phyloP scores from a whole-genome alignment of 2,888 invertebrate species.

The Lypha dubia region DNA sequence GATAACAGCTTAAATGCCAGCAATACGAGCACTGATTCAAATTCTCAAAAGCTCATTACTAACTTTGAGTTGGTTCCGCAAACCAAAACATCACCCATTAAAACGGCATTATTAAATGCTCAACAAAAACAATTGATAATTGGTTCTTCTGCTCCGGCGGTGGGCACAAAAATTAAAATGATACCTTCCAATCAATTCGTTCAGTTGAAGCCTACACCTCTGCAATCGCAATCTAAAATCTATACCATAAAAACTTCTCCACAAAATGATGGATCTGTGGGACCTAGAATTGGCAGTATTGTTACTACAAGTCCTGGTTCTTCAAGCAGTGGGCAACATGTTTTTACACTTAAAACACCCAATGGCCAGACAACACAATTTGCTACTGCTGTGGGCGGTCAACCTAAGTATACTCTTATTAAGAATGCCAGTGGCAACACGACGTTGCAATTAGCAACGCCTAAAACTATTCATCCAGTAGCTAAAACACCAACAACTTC shows the following conservation, averaged over 20 bases:
- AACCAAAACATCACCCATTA: slow-evolving; percentile 73
- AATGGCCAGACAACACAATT: slow-evolving; percentile 79
- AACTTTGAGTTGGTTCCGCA: slow-evolving; percentile 78
- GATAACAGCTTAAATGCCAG: slow-evolving; percentile 68
- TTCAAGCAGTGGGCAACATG: slow-evolving; percentile 76
- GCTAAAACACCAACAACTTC: slow-evolving; percentile 56
- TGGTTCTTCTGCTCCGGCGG: slow-evolving; percentile 68
- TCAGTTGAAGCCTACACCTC: slow-evolving; percentile 79
- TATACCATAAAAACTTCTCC: slow-evolving; percentile 80
- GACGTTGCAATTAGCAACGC: slow-evolving; percentile 76
- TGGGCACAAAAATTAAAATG: slow-evolving; percentile 82
- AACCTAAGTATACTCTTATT: slow-evolving; percentile 81
- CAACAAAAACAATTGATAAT: slow-evolving; percentile 71
- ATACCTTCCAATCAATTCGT: slow-evolving; percentile 82
- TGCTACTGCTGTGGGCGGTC: slow-evolving; percentile 76
- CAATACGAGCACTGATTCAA: slow-evolving; percentile 66
- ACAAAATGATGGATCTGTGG: slow-evolving; percentile 43
- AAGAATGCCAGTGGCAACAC: slow-evolving; percentile 77
- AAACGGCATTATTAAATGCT: slow-evolving; percentile 69
- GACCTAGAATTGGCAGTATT: slow-evolving; percentile 78
- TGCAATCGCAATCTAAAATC: slow-evolving; percentile 80
- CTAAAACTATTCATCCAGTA: slow-evolving; percentile 57
- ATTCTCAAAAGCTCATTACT: slow-evolving; percentile 73
- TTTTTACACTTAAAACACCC: slow-evolving; percentile 80
- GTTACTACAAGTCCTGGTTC: slow-evolving; percentile 76